These are phyloP conservation scores for Microtus richardsoni DNA, from an alignment of 2,113 vertebrate species.

Conservation along the genomic window DNA sequence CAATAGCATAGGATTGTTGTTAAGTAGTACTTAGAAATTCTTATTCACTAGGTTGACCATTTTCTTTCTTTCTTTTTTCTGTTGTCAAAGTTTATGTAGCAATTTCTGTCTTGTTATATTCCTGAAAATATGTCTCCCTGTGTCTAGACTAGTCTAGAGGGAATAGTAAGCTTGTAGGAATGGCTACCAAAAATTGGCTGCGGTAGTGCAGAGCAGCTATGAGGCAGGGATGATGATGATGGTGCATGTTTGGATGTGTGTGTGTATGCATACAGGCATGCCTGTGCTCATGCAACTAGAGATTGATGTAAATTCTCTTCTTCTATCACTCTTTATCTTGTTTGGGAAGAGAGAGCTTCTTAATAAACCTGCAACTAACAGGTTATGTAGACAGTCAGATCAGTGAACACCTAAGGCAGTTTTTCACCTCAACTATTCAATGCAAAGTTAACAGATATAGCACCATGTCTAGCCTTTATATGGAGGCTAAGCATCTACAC, in stretches of 20 bases:
- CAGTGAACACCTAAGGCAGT: not conserved
- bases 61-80: not conserved
- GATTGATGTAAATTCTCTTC: too few relatives aligned
- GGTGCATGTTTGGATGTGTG: not conserved
- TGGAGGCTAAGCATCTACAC: too few relatives aligned
- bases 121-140: not conserved
- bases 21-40: too few relatives aligned
- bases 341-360: not conserved
- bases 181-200: not conserved
- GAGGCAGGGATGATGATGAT: not conserved
- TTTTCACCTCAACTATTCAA: not conserved
- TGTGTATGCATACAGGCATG: too few relatives aligned
- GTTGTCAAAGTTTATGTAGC: not conserved
- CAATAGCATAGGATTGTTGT: too few relatives aligned
- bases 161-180: not conserved
- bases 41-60: not conserved
- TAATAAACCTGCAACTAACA: not conserved
- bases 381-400: too few relatives aligned
- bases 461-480: not conserved
- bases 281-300: too few relatives aligned
- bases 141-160: not conserved
- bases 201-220: not conserved
- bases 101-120: not conserved
- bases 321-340: not conserved
- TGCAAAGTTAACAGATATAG: too few relatives aligned